Base-by-base conservation (phyloP, 1,140 invertebrate genomes). In the Zaprionus africanus region DNA sequence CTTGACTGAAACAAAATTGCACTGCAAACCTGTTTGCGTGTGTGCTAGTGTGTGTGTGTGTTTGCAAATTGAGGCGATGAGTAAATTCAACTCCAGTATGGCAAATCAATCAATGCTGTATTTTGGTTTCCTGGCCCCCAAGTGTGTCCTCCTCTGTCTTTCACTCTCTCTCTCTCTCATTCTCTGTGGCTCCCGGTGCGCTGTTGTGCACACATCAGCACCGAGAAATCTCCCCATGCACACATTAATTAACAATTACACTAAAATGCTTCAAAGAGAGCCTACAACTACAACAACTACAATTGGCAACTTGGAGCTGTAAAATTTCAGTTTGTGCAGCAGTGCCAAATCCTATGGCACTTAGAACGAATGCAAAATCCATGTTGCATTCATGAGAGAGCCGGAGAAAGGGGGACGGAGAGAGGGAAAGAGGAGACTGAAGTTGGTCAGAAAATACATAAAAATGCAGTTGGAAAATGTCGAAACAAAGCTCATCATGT, bases 171-270 rank as follows among this genome's bases (percentile, higher is more conserved):
- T 41, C 63, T 67, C 49, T 58, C 63, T 2, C 38, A n/a, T n/a
- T 13, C 1, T 41, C 13, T n/a, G 13, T 17, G 17, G 7, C 41
- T 46, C n/a, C 17, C 41, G n/a, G 41, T 66, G 54, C 43, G 46
- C 68, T 69, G 60, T 17, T 49, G 46, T 51, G 46, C 19, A 24
- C 46, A 51, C 46, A 51, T 24, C 46, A 51, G 46, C 46, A 51
- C 67, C 9, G 59, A 49, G 59, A 49, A 82, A 79, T 86, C 84
- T 71, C 78, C 36, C 13, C 80, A 72, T 81, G 73, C 78, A 75
- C 72, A 87, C 82, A 87, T 87, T 87, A 87, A 87, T 87, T 87
- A 87, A 88, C 84, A 87, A 87, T 87, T 88, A 87, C 84, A 84
- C 84, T 66, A 77, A 87, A 87, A 88, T 79, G 84, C 69, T 72